Evolutionary conservation across 2,797 vertebrate species (phyloP).

Genomic region (Muraenolepis orangiensis): DNA sequence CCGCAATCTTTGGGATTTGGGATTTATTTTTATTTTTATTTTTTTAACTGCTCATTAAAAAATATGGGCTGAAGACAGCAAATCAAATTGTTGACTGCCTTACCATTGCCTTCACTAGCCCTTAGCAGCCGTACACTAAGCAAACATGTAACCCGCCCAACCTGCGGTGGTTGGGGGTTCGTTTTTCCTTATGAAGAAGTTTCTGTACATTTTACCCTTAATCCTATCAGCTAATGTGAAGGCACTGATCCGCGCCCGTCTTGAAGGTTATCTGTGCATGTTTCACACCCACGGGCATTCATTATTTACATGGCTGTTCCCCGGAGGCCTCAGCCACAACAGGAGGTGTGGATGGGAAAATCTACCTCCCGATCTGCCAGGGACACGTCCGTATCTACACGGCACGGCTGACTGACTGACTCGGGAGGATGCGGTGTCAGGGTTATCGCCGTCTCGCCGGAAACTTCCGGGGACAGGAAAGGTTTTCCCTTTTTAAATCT

Average conservation of each 20-base stretch:
- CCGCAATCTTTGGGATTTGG: conserved; percentile 4
- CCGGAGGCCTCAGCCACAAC: conserved; percentile 59
- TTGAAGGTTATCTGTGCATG: conserved; percentile 79
- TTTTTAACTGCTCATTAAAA: neutral
- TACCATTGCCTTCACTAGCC: conserved; percentile 54
- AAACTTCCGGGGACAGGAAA: conserved; percentile 64
- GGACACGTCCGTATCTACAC: conserved; percentile 72
- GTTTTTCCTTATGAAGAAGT: conserved; percentile 71
- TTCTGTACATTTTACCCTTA: conserved; percentile 77
- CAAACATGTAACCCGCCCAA: conserved; percentile 56
- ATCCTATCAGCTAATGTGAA: conserved; percentile 78
- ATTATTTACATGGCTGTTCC: conserved; percentile 77
- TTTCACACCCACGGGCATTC: conserved; percentile 74
- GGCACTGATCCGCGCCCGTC: conserved; percentile 74
- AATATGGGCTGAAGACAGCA: conserved; percentile 22
- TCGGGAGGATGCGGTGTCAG: conserved; percentile 68
- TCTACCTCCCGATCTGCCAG: conserved; percentile 73
- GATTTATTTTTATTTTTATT: conserved; percentile 6
- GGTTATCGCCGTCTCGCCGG: conserved; percentile 68
- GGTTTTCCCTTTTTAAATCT: conserved; percentile 67
- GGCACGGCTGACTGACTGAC: conserved; percentile 71
- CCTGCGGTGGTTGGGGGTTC: conserved; percentile 53
- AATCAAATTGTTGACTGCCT: conserved; percentile 52
- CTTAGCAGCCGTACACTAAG: conserved; percentile 62
- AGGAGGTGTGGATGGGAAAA: conserved; percentile 72